Conservation (phyloP, 2,113 vertebrate species). For the Platanista minor region DNA sequence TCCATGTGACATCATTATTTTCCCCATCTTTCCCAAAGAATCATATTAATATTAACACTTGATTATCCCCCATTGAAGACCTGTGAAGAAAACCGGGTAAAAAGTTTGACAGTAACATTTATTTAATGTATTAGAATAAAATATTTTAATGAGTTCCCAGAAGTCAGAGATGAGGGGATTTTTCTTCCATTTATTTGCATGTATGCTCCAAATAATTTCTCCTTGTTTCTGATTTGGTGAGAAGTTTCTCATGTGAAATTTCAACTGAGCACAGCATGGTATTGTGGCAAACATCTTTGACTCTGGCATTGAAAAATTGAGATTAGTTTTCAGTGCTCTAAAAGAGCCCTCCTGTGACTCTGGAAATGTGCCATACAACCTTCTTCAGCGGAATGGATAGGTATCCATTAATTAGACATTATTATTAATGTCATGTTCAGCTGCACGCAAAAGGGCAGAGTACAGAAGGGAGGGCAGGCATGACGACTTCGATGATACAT, state of each 20-base stretch:
- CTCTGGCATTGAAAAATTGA: neutral
- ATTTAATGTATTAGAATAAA: neutral
- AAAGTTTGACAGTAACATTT: constrained; percentile 14
- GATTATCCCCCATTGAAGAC: neutral
- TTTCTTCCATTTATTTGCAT: neutral
- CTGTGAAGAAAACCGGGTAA: neutral
- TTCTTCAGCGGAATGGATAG: constrained; percentile 57
- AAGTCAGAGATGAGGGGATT: neutral
- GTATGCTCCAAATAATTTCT: neutral
- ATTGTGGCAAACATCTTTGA: neutral
- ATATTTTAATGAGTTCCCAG: neutral
- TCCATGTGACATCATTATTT: neutral
- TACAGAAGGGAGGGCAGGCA: neutral
- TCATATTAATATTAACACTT: constrained; percentile 50
- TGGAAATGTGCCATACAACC: neutral
- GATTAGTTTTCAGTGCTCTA: neutral
- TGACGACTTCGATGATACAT: constrained; percentile 61
- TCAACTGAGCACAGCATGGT: neutral
- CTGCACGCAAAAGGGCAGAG: constrained; percentile 1
- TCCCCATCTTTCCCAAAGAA: neutral
- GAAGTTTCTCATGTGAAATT: neutral
- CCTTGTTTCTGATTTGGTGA: neutral
- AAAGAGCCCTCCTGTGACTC: neutral
- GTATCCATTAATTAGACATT: constrained; percentile 68
- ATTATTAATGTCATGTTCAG: constrained; percentile 69